Evolutionary conservation across 2,888 invertebrate species (phyloP).

Genomic region (Tetanocera ferruginea): DNA sequence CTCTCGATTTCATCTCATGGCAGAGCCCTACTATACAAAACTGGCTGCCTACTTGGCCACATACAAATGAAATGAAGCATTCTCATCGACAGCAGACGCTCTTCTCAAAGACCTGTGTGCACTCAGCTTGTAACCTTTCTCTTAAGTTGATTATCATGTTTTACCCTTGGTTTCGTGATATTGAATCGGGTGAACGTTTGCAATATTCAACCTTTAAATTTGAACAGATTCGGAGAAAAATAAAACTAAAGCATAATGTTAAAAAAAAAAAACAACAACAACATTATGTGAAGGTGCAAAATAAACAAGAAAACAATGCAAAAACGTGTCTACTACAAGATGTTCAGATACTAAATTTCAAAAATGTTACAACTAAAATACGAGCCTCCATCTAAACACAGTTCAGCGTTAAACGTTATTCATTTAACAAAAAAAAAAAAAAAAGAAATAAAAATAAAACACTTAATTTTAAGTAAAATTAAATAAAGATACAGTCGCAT

Average conservation of each 20-base stretch:
- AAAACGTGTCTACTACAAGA: not conserved
- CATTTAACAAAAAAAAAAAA: too few relatives aligned
- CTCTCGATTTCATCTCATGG: too few relatives aligned
- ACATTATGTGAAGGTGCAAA: not conserved
- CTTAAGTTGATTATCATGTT: conserved; percentile 29
- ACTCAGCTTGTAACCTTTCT: conserved; percentile 18
- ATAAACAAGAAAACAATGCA: not conserved
- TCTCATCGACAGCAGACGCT: not conserved
- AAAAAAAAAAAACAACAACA: too few relatives aligned
- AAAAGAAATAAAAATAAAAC: too few relatives aligned
- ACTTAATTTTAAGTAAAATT: too few relatives aligned
- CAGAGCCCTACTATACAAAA: not conserved
- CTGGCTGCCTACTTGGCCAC: not conserved
- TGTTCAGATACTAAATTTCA: not conserved
- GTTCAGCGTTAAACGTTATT: too few relatives aligned
- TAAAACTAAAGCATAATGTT: not conserved
- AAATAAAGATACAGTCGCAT: too few relatives aligned
- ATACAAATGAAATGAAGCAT: not conserved
- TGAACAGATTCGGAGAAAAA: conserved; percentile 13
- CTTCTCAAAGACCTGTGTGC: not conserved
- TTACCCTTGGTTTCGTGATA: conserved; percentile 35
- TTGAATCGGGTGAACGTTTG: conserved; percentile 37
- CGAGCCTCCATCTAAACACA: too few relatives aligned
- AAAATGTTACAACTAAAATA: too few relatives aligned
- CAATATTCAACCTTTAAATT: conserved; percentile 32